Evolutionary conservation across 1,140 invertebrate species (phyloP).

Genomic region (Dysdera silvatica): DNA sequence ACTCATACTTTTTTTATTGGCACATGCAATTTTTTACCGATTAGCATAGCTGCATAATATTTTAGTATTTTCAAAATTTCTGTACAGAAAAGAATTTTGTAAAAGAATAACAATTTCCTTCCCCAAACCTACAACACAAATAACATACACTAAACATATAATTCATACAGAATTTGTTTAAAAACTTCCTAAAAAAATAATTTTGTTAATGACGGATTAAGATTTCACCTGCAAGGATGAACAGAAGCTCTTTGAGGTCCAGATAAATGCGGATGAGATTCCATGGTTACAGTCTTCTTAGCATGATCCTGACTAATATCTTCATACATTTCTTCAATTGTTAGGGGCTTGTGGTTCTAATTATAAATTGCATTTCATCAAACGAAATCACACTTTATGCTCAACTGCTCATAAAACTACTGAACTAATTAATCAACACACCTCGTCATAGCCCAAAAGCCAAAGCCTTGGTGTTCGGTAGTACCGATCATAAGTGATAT

Average conservation of each 20-base stretch:
- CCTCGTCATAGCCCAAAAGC: conserved; percentile 96
- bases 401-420: neutral
- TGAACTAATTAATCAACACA: conserved; percentile 38
- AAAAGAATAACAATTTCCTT: too few species aligned
- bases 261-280: conserved; percentile 88
- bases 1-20: too few species aligned
- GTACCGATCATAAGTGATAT: conserved; percentile 99
- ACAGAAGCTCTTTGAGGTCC: conserved; percentile 87
- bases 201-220: too few species aligned
- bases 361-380: conserved; percentile 26
- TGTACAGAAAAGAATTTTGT: too few species aligned
- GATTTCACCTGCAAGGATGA: conserved; percentile 77
- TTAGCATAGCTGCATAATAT: too few species aligned
- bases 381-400: neutral
- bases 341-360: conserved; percentile 80
- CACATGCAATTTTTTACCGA: too few species aligned
- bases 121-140: neutral
- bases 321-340: conserved; percentile 96
- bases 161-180: neutral
- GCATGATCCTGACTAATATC: conserved; percentile 99
- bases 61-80: too few species aligned
- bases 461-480: conserved; percentile 97
- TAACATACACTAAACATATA: neutral
- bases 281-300: conserved; percentile 99
- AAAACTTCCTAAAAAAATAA: neutral